These are phyloP conservation scores for Zaprionus kolodkinae DNA, from an alignment of 1,140 invertebrate genomes.

Conservation along the genomic window DNA sequence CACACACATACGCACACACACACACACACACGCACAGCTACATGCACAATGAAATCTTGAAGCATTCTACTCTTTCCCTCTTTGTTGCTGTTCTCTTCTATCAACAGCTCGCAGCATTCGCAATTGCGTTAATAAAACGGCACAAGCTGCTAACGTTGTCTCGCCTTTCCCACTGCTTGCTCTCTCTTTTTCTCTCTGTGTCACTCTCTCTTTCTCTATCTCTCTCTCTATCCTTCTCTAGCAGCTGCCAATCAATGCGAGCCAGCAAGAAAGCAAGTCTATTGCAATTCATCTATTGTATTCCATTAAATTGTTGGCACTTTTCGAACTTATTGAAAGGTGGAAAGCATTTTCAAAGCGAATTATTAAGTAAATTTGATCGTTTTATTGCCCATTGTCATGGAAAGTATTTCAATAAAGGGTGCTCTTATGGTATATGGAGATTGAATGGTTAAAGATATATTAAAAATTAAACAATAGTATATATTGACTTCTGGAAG, in stretches of 20 bases:
- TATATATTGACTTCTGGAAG: too few relatives aligned
- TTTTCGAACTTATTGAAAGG: not conserved
- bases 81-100: conserved; percentile 9
- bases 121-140: conserved; percentile 69
- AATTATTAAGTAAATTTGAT: conserved; percentile 9
- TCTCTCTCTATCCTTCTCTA: not conserved
- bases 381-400: not conserved
- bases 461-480: too few relatives aligned
- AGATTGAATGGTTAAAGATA: too few relatives aligned
- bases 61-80: not conserved
- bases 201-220: not conserved
- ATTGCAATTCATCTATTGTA: conserved; percentile 9
- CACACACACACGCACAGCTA: not conserved
- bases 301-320: conserved; percentile 7
- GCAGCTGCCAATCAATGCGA: not conserved
- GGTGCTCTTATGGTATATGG: not conserved
- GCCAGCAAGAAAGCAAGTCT: conserved; percentile 2
- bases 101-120: conserved; percentile 30
- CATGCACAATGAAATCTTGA: conserved; percentile 7
- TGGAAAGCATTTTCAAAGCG: not conserved
- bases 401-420: not conserved
- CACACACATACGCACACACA: conserved; percentile 13
- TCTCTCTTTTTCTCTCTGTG: not conserved
- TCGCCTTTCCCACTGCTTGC: conserved; percentile 32
- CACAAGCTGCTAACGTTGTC: conserved; percentile 22